Evolutionary conservation across 2,888 invertebrate species (phyloP).

Genomic region (Dryocosmus kuriphilus): DNA sequence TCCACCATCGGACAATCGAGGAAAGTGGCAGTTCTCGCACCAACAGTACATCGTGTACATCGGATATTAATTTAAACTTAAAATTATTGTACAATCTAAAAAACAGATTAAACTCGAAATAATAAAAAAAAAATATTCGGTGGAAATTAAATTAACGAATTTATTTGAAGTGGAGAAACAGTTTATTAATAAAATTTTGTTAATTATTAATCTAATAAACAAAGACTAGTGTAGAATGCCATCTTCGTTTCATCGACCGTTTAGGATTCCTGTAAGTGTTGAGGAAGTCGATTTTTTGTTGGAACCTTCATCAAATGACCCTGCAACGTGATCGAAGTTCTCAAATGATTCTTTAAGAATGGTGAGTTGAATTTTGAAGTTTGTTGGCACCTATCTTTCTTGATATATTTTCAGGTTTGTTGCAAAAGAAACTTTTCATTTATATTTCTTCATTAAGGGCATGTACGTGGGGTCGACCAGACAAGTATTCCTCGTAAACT

Average conservation of each 20-base stretch:
- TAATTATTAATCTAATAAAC: too few species aligned
- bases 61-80: background rate
- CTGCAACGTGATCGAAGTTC: background rate
- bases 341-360: background rate
- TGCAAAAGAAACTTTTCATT: too few species aligned
- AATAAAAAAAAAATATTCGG: background rate
- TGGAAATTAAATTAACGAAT: background rate
- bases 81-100: background rate
- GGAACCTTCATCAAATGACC: slow-evolving; percentile 1
- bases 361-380: background rate
- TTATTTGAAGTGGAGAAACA: background rate
- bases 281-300: background rate
- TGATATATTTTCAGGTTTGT: too few species aligned
- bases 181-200: background rate
- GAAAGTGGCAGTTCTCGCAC: slow-evolving; percentile 24
- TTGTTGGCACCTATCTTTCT: background rate
- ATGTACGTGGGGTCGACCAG: too few species aligned
- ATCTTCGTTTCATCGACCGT: slow-evolving; percentile 18
- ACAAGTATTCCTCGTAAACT: too few species aligned
- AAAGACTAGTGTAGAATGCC: slow-evolving; percentile 11
- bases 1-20: background rate
- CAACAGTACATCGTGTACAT: slow-evolving; percentile 10
- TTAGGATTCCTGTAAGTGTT: slow-evolving; percentile 11
- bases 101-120: background rate
- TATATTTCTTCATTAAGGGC: too few species aligned